phyloP scores from a whole-genome alignment of 2,888 invertebrate genomes.

The Eupithecia subfuscata region DNA sequence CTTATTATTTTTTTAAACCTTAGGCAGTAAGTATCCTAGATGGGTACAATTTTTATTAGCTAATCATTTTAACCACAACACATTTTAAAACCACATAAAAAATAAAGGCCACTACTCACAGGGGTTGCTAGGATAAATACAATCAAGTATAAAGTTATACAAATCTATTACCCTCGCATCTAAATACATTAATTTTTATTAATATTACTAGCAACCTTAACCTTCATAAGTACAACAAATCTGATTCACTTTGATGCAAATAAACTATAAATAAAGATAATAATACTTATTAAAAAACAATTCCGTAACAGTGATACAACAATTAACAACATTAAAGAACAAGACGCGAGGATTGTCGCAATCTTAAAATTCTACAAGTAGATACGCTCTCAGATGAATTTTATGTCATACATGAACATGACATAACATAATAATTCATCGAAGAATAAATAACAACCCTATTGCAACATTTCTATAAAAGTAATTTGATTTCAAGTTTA shows the following conservation, averaged over 20 bases:
- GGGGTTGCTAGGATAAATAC: constrained; percentile 21
- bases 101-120: constrained; percentile 31
- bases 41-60: constrained; percentile 40
- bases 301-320: constrained; percentile 31
- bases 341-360: constrained; percentile 12
- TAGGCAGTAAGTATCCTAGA: not conserved
- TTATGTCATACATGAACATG: too few species aligned
- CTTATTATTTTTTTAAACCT: not conserved
- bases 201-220: constrained; percentile 17
- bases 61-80: constrained; percentile 68
- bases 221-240: constrained; percentile 18
- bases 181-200: constrained; percentile 20
- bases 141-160: constrained; percentile 31
- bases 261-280: not conserved
- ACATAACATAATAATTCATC: too few species aligned
- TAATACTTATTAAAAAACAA: not conserved
- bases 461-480: too few species aligned
- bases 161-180: constrained; percentile 40
- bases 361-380: not conserved
- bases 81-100: constrained; percentile 51
- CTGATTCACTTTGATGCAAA: not conserved
- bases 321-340: constrained; percentile 23
- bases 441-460: too few species aligned
- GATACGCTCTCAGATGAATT: too few species aligned
- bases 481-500: not conserved